These are phyloP conservation scores for Euzophera pinguis DNA, from an alignment of 2,888 invertebrate genomes.

Conservation along the genomic window DNA sequence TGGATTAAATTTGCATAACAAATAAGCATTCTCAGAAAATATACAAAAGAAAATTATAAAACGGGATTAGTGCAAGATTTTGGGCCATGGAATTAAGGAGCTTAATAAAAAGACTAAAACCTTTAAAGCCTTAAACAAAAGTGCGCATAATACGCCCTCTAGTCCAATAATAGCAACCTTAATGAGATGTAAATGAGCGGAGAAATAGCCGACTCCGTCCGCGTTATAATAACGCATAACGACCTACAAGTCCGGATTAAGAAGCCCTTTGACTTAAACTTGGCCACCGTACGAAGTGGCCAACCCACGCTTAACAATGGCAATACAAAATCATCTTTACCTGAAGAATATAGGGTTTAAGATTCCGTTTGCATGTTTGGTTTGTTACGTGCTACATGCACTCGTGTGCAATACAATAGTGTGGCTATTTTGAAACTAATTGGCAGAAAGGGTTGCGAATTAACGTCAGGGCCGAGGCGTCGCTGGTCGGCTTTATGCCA, in stretches of 20 bases:
- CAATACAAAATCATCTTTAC: slow-evolving; percentile 36
- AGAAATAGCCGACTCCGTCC: slow-evolving; percentile 71
- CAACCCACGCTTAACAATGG: slow-evolving; percentile 36
- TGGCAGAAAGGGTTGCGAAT: slow-evolving; percentile 80
- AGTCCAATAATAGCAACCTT: slow-evolving; percentile 72
- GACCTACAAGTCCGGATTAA: slow-evolving; percentile 80
- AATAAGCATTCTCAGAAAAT: neutral
- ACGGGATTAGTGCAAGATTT: neutral
- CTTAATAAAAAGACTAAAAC: slow-evolving; percentile 16
- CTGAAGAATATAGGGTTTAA: slow-evolving; percentile 29
- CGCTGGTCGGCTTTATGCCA: slow-evolving; percentile 59
- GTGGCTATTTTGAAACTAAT: slow-evolving; percentile 79
- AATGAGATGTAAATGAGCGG: slow-evolving; percentile 81
- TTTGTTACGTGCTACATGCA: slow-evolving; percentile 63
- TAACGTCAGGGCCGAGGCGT: slow-evolving; percentile 70
- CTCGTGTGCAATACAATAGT: slow-evolving; percentile 70
- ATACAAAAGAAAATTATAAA: neutral
- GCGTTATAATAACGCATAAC: slow-evolving; percentile 80
- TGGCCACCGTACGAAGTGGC: slow-evolving; percentile 57
- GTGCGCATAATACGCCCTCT: slow-evolving; percentile 45
- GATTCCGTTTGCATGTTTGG: slow-evolving; percentile 25
- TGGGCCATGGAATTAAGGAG: neutral
- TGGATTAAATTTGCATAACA: neutral
- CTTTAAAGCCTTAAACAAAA: slow-evolving; percentile 33
- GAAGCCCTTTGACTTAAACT: slow-evolving; percentile 79